Conservation (phyloP, 2,797 vertebrate species). For the Chaetodon trifasciatus region DNA sequence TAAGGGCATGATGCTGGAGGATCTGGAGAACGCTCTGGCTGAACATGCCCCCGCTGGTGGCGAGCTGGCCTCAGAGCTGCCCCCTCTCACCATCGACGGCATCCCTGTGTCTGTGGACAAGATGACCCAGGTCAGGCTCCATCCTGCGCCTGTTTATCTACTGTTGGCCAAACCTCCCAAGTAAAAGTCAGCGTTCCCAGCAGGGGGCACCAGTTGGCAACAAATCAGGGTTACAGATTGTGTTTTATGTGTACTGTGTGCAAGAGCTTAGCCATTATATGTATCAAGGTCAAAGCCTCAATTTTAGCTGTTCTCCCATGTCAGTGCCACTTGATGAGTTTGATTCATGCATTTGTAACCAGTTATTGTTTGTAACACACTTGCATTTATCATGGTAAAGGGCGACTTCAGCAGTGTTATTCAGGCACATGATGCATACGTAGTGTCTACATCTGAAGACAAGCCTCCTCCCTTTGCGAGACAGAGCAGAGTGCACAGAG, state of each 20-base stretch:
- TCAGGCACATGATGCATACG: background rate
- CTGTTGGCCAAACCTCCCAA: background rate
- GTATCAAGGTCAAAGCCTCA: slow-evolving; percentile 47
- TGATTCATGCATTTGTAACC: background rate
- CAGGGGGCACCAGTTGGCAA: slow-evolving; percentile 71
- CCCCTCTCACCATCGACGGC: slow-evolving; percentile 97
- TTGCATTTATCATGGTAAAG: background rate
- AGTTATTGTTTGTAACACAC: background rate
- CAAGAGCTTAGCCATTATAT: slow-evolving; percentile 28
- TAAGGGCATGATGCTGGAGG: slow-evolving; percentile 97
- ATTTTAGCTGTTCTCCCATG: slow-evolving; percentile 2
- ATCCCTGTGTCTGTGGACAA: slow-evolving; percentile 99
- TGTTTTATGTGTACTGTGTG: slow-evolving; percentile 19
- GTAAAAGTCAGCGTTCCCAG: slow-evolving; percentile 27
- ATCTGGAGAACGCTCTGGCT: slow-evolving; percentile 95
- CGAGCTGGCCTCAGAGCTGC: slow-evolving; percentile 95
- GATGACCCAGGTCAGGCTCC: slow-evolving; percentile 94
- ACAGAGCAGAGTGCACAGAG: no score
- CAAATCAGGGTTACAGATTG: background rate
- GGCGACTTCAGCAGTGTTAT: background rate
- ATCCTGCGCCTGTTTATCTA: background rate
- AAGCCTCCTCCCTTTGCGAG: slow-evolving; percentile 3
- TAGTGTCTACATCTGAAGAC: slow-evolving; percentile 1
- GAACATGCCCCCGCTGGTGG: slow-evolving; percentile 95
- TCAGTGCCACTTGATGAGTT: background rate